Percentiles rank a stretch among this genome's conserved stretches.
phyloP scores from a whole-genome alignment of 1,140 invertebrate species.

The Anthonomus grandis region DNA sequence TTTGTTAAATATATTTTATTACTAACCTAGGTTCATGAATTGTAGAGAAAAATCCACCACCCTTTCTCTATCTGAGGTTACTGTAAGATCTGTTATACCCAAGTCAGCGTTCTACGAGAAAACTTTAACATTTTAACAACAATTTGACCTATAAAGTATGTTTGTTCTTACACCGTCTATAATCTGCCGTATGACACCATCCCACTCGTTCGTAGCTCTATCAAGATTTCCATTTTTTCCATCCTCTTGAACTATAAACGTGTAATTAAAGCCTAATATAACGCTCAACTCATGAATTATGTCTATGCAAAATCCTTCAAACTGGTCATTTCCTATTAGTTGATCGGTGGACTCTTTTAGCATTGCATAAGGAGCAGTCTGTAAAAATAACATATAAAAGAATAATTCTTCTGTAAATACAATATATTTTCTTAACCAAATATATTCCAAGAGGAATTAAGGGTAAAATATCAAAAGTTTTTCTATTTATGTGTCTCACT shows the following conservation, averaged over 20 bases:
- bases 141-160: background rate
- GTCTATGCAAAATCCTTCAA: constrained; percentile 78
- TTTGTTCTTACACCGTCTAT: constrained; percentile 63
- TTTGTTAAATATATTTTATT: no score
- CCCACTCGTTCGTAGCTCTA: constrained; percentile 68
- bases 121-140: background rate
- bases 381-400: background rate
- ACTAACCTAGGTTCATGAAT: constrained; percentile 70
- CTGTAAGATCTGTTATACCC: constrained; percentile 76
- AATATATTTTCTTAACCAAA: background rate
- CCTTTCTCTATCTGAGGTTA: constrained; percentile 81
- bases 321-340: constrained; percentile 76
- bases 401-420: background rate
- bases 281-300: constrained; percentile 72
- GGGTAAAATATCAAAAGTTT: no score
- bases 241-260: constrained; percentile 72
- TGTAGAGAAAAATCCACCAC: constrained; percentile 91
- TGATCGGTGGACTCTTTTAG: constrained; percentile 68
- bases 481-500: no score
- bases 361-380: constrained; percentile 76
- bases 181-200: constrained; percentile 84
- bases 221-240: constrained; percentile 69
- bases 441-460: no score
- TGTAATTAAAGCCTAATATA: constrained; percentile 84
- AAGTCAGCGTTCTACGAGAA: constrained; percentile 59